Evolutionary conservation across 2,113 vertebrate species (phyloP), one percentile per base, ranked within the genome.

Genomic region (Elgaria multicarinata): DNA sequence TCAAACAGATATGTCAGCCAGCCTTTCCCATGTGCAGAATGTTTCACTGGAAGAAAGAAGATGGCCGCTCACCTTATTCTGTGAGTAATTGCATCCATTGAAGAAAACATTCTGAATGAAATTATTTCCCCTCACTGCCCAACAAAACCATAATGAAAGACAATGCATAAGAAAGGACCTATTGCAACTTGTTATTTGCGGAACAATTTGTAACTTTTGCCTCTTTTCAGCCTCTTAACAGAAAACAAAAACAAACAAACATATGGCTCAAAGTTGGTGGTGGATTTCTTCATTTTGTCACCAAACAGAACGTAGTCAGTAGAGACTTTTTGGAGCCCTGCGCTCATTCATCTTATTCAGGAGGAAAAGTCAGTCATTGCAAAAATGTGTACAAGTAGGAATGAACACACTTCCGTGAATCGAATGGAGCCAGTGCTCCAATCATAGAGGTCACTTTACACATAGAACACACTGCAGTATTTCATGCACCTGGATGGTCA

Each of bases 261-360:
- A 92, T 78, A 83, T 87, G 24, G 46, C 87, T 66, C 62, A 87
- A 88, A 92, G 55, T 90, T 92, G 87, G 86, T 84, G 66, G 83
- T 69, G 71, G 2, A 5, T 0, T 28, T 89, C 83, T 92, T 33
- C 31, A n/a, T 67, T 78, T 87, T 50, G 87, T 28, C 79, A 88
- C 6, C 88, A 88, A 88, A 71, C 82, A 85, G 87, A 91, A 53
- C 1, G 0, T 44, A 89, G n/a, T 33, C 83, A 83, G 31, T 36
- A 90, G 69, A 71, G 42, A 90, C 87, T 74, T 89, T 50, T 86
- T 83, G 79, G 85, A 22, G 72, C 80, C 90, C 93, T 84, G 26
- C 85, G 16, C 58, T 92, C 71, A 69, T 93, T 91, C 80, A 81
- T 91, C 66, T 94, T 85, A 91, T 62, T 75, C 90, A 71, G 79